Base-by-base conservation (phyloP, 2,888 invertebrate species). In the Azorinus chamasolen region DNA sequence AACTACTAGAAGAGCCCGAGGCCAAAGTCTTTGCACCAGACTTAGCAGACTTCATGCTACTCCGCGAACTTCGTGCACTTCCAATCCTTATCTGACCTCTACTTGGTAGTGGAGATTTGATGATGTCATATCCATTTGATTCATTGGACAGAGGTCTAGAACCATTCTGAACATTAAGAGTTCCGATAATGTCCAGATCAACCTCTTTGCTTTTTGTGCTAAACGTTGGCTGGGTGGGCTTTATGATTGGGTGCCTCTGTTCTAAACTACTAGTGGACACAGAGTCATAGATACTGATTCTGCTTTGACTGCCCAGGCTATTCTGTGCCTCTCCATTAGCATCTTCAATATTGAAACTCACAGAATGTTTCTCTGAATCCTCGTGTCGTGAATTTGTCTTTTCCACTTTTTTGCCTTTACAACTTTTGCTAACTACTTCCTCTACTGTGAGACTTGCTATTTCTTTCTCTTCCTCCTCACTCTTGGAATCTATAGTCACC, bases 381-480 rank as follows among this genome's bases (percentile, higher is more conserved):
- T 78, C 78, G 45, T 69, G 64, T 50, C 37, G 59, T 18, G 51
- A 58, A 57, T 76, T 80, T 46, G 57, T 66, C 63, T 74, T 76
- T 20, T 73, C 73, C 16, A n/a, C 27, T 43, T 43, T 50, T 59
- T 68, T 65, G 5, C 68, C 68, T 37, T 62, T 55, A 65, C 53
- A 62, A 57, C 53, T 75, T 45, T 80, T 72, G 37, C 78, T 79
- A 25, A 88, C 68, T 6, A 90, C 83, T 41, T 88, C 88, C 22
- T 90, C 88, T 14, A 88, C 83, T 24, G 86, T 84, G 43, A 88
- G 58, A 69, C 59, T 77, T 41, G 86, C 78, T 14, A 88, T 70
- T 53, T 78, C 80, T 16, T 83, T 79, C 58, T 88, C 87, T 6
- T 88, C 88, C 24, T 84, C 83, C 37, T 66, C 63, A 12, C 83